A percentile compares a stretch with the other conserved stretches of the same genome.
Conservation (phyloP, 2,797 vertebrate species). For the Chaunax sp. region DNA sequence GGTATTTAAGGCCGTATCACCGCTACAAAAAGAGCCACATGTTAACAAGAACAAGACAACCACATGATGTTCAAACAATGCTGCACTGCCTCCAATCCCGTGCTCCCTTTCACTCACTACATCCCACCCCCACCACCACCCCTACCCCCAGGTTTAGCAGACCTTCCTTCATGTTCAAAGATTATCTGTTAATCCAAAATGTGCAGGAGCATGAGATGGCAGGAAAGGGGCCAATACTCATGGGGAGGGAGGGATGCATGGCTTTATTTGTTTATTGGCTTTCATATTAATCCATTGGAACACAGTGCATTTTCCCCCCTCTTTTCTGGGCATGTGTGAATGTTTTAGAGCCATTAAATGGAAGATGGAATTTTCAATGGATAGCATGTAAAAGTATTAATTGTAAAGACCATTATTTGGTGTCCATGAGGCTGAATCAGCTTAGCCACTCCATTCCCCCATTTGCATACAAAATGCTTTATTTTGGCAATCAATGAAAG, state of each 20-base stretch:
- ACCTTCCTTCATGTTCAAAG: conserved; percentile 89
- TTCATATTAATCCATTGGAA: conserved; percentile 87
- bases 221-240: conserved; percentile 76
- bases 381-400: conserved; percentile 88
- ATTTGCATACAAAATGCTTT: conserved; percentile 99
- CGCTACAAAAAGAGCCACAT: conserved; percentile 77
- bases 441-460: conserved; percentile 99
- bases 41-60: conserved; percentile 87
- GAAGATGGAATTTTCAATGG: conserved; percentile 88
- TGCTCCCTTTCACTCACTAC: conserved; percentile 75
- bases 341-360: conserved; percentile 88
- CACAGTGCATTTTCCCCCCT: conserved; percentile 63
- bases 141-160: conserved; percentile 79
- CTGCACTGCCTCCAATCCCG: conserved; percentile 75
- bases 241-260: conserved; percentile 68
- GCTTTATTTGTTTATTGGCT: conserved; percentile 88
- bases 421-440: conserved; percentile 93
- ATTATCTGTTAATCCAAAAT: conserved; percentile 92
- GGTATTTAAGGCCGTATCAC: conserved; percentile 70
- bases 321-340: conserved; percentile 84
- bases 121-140: conserved; percentile 51
- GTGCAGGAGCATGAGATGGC: conserved; percentile 85
- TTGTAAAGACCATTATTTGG: conserved; percentile 92
- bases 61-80: conserved; percentile 85
- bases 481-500: conserved; percentile 99